These are phyloP conservation scores for Chelon auratus DNA, from an alignment of 2,797 vertebrate species.

Conservation along the genomic window DNA sequence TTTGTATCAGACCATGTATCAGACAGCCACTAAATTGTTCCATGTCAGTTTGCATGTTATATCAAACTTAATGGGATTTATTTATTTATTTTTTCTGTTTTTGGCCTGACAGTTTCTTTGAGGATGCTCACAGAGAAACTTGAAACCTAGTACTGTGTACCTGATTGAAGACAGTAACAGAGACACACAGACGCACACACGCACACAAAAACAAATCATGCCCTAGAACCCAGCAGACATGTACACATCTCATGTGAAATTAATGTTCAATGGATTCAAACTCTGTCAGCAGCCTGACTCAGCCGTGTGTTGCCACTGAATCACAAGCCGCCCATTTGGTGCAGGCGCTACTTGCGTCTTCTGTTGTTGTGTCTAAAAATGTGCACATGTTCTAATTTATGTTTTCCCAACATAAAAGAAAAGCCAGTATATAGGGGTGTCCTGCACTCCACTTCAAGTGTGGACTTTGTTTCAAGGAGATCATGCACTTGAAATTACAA, in stretches of 20 bases:
- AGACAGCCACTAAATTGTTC: too few species aligned
- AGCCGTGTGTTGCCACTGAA: constrained; percentile 23
- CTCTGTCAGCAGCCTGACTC: constrained; percentile 33
- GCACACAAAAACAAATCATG: neutral
- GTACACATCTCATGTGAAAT: constrained; percentile 1
- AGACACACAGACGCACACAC: neutral
- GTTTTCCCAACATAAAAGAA: constrained; percentile 26
- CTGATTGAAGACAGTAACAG: neutral
- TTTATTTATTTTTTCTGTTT: too few species aligned
- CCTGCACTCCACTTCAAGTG: constrained; percentile 18
- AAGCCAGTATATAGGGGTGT: constrained; percentile 15
- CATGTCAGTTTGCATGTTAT: too few species aligned
- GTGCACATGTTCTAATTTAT: constrained; percentile 9
- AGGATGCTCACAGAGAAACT: constrained; percentile 5
- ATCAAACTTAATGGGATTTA: too few species aligned
- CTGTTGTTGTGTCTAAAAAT: constrained; percentile 33
- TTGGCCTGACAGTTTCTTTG: neutral
- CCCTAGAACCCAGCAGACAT: neutral
- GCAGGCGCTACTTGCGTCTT: constrained; percentile 51
- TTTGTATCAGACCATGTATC: too few species aligned
- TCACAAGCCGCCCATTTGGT: constrained; percentile 24
- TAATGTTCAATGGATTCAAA: constrained; percentile 13
- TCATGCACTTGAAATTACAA: constrained; percentile 51
- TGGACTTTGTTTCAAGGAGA: constrained; percentile 60
- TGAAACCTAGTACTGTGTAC: neutral